Percentiles rank a stretch among this genome's conserved stretches.
These are phyloP conservation scores for Sycophila texana DNA, from an alignment of 2,888 invertebrate genomes.

Conservation along the genomic window DNA sequence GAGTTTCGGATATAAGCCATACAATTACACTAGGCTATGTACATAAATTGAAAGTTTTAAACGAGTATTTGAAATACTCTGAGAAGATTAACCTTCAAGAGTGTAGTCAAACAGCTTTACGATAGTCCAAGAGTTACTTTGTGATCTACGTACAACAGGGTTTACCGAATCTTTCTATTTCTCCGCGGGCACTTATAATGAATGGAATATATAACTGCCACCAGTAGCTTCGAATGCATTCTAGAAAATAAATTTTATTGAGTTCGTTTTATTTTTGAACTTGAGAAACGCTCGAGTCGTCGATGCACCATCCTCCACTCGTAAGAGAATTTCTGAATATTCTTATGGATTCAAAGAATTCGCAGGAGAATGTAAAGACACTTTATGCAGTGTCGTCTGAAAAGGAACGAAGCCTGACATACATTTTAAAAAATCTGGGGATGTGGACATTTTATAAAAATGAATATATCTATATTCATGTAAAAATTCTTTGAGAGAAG, in stretches of 20 bases:
- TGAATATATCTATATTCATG: neutral
- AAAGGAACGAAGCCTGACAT: conserved; percentile 6
- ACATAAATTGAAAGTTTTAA: conserved; percentile 36
- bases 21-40: conserved; percentile 6
- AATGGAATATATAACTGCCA: neutral
- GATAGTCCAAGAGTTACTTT: conserved; percentile 28
- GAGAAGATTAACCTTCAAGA: conserved; percentile 38
- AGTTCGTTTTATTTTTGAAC: too few relatives aligned
- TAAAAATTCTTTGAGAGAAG: too few relatives aligned
- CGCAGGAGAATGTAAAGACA: too few relatives aligned
- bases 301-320: too few relatives aligned
- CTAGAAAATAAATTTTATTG: too few relatives aligned
- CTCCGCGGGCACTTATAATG: neutral
- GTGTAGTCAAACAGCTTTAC: conserved; percentile 31
- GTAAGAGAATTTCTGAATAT: too few relatives aligned
- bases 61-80: conserved; percentile 34
- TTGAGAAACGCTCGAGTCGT: too few relatives aligned
- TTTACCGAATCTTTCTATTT: neutral
- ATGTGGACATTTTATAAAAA: neutral
- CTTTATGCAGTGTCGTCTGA: too few relatives aligned
- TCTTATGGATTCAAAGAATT: too few relatives aligned
- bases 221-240: too few relatives aligned
- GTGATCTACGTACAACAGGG: neutral
- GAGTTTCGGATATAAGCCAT: conserved; percentile 7
- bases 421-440: conserved; percentile 10